phyloP scores from a whole-genome alignment of 2,888 invertebrate species.

The Pseudococcus longispinus region DNA sequence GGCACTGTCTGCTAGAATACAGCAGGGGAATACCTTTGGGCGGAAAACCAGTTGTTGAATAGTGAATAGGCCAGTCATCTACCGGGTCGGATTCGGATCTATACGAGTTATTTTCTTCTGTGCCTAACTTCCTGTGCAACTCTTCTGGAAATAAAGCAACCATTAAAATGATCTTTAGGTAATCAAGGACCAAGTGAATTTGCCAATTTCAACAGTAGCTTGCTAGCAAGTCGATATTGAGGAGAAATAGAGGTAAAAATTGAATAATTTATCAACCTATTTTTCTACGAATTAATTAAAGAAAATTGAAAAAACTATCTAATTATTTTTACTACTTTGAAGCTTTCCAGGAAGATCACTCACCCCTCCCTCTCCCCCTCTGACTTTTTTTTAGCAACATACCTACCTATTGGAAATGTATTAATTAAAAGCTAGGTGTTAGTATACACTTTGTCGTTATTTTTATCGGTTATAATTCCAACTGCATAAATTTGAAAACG shows the following conservation, averaged over 20 bases:
- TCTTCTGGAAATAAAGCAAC: neutral
- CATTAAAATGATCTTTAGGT: neutral
- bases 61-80: neutral
- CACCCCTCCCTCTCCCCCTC: too few relatives aligned
- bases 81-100: neutral
- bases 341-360: too few relatives aligned
- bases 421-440: neutral
- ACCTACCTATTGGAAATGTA: too few relatives aligned
- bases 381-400: neutral
- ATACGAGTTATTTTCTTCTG: neutral
- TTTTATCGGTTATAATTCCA: constrained; percentile 5
- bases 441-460: constrained; percentile 29
- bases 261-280: too few relatives aligned
- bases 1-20: neutral
- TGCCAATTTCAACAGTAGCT: neutral
- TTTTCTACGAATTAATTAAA: too few relatives aligned
- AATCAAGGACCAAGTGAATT: neutral
- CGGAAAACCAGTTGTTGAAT: constrained; percentile 5
- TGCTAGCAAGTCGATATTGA: too few relatives aligned
- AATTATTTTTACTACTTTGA: too few relatives aligned
- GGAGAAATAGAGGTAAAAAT: too few relatives aligned
- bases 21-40: neutral
- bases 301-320: too few relatives aligned
- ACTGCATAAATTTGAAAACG: constrained; percentile 28
- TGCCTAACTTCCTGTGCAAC: too few relatives aligned